Conservation (phyloP, 2,888 invertebrate species). For the Meliscaeva auricollis region DNA sequence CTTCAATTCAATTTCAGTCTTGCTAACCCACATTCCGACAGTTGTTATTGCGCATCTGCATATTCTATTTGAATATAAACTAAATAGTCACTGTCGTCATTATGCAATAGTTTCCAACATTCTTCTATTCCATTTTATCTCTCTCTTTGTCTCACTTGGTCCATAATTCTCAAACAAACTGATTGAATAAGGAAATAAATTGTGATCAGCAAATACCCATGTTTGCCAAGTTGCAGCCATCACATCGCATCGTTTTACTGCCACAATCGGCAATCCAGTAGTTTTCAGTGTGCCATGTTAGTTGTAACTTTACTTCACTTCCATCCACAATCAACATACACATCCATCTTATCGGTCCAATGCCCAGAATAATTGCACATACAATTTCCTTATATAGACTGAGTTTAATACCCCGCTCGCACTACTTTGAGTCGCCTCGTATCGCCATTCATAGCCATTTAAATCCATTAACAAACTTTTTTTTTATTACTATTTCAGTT, state of each 20-base stretch:
- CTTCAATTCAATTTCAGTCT: too few species aligned
- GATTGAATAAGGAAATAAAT: slow-evolving; percentile 68
- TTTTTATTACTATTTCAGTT: slow-evolving; percentile 29
- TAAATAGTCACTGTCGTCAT: slow-evolving; percentile 14
- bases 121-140: slow-evolving; percentile 6
- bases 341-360: slow-evolving; percentile 51
- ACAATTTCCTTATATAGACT: slow-evolving; percentile 50
- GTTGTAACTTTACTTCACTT: slow-evolving; percentile 13
- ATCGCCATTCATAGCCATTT: slow-evolving; percentile 30
- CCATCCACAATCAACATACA: slow-evolving; percentile 21
- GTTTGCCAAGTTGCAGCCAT: slow-evolving; percentile 6
- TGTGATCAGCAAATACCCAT: slow-evolving; percentile 59
- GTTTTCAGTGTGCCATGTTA: not conserved
- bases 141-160: not conserved
- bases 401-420: slow-evolving; percentile 18
- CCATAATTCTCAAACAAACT: slow-evolving; percentile 29
- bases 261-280: not conserved
- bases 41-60: slow-evolving; percentile 4
- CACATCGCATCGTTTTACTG: slow-evolving; percentile 2
- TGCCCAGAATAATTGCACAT: slow-evolving; percentile 62
- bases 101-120: slow-evolving; percentile 33
- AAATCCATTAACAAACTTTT: slow-evolving; percentile 57
- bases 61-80: too few species aligned
- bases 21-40: slow-evolving; percentile 7
- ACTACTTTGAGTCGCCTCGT: not conserved